Conservation (phyloP, 2,797 vertebrate genomes). For the Artibeus jamaicensis region DNA sequence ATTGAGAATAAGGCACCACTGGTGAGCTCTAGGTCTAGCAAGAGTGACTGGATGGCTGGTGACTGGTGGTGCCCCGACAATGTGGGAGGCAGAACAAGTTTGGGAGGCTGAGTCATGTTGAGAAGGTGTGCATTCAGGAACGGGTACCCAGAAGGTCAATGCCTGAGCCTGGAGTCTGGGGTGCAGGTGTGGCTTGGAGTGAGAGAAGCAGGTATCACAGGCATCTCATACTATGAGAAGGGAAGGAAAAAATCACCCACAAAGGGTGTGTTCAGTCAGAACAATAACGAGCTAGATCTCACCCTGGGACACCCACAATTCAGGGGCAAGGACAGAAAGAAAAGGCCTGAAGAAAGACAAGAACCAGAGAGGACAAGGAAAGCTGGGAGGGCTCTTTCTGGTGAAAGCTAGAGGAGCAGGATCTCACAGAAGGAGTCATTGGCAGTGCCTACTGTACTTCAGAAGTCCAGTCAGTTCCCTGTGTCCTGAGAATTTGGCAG, state of each 20-base stretch:
- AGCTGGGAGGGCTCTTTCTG: neutral
- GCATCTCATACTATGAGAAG: neutral
- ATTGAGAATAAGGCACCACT: neutral
- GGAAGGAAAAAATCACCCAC: neutral
- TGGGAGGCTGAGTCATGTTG: neutral
- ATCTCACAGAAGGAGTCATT: neutral
- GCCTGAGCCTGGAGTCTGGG: neutral
- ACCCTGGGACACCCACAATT: neutral
- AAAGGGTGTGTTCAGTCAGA: neutral
- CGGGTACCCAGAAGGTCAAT: neutral
- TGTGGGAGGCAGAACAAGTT: neutral
- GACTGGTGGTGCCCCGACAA: neutral
- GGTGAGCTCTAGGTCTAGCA: neutral
- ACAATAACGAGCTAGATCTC: neutral
- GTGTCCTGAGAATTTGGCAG: neutral
- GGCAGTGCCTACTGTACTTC: neutral
- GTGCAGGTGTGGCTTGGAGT: neutral
- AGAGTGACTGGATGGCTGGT: neutral
- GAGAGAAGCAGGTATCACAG: neutral
- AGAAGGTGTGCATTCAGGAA: neutral
- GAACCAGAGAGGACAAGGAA: neutral
- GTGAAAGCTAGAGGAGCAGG: neutral
- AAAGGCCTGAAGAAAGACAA: neutral
- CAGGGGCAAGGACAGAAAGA: neutral
- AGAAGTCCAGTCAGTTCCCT: neutral